Percentiles rank a stretch among this genome's conserved stretches.
phyloP scores from a whole-genome alignment of 2,888 invertebrate species.

The Drosophila formosana region DNA sequence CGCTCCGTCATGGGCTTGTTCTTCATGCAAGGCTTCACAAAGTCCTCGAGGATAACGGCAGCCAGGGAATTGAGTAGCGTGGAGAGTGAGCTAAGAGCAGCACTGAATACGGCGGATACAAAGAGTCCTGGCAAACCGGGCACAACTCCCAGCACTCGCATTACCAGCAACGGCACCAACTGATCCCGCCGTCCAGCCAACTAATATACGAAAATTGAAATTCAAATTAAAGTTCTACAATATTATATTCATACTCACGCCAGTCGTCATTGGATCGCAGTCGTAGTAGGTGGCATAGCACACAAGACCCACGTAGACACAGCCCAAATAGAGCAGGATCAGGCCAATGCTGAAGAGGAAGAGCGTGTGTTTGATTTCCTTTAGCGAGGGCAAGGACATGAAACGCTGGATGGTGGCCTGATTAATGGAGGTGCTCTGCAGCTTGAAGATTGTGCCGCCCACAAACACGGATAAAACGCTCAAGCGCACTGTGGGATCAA shows the following conservation, averaged over 20 bases:
- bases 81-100: conserved; percentile 93
- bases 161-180: conserved; percentile 92
- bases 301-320: conserved; percentile 90
- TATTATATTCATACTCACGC: conserved; percentile 85
- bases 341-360: conserved; percentile 89
- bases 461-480: conserved; percentile 91
- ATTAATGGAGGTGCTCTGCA: conserved; percentile 91
- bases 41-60: conserved; percentile 92
- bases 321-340: conserved; percentile 87
- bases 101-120: conserved; percentile 95
- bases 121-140: conserved; percentile 95
- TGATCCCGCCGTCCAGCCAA: conserved; percentile 92
- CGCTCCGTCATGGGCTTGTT: conserved; percentile 86
- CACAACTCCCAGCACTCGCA: conserved; percentile 91
- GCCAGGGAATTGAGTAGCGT: conserved; percentile 93
- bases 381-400: conserved; percentile 89
- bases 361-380: conserved; percentile 89
- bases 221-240: not conserved
- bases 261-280: conserved; percentile 92
- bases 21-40: conserved; percentile 89
- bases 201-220: conserved; percentile 82
- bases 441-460: conserved; percentile 91
- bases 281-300: conserved; percentile 91
- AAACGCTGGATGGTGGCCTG: conserved; percentile 95
- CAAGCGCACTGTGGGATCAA: conserved; percentile 92